Evolutionary conservation across 2,888 invertebrate species (phyloP), one percentile per base, ranked within the genome.

Genomic region (Cantharis nigra): DNA sequence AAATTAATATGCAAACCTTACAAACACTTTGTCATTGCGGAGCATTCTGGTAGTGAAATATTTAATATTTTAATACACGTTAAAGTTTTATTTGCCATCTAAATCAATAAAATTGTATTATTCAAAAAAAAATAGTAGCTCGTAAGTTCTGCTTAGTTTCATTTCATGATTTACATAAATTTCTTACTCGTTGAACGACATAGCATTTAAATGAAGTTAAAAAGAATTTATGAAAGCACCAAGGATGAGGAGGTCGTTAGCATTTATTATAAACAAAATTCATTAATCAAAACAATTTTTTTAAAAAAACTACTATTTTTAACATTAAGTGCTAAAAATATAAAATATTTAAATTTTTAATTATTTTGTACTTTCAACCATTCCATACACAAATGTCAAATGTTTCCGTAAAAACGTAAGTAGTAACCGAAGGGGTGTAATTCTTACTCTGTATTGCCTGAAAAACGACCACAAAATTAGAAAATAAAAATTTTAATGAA

Each of bases 1-100:
- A 49, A 49, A 49, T 49, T 49, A 49, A 49, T 49, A 49, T 49
- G 49, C 49, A 49, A 49, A 49, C 49, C n/a, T 49, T n/a, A 49
- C n/a, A 5, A 49, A 49, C 49, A 49, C 49, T 49, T n/a, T 49
- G 49, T 49, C 49, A 49, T 49, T n/a, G 5, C 49, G 7, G 49
- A n/a, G n/a, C 63, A 71, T 75, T 69, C 16, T 18, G 69, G 18
- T 69, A 13, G 72, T 28, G 69, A 13, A 65, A 70, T 70, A 73
- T 73, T 77, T 74, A 73, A 71, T 77, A 70, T 71, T 73, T 71
- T 77, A 77, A 73, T 69, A 63, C 70, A 49, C 62, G 69, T 76
- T 71, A 65, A 72, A 72, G 69, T 76, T 76, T 76, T 76, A 72
- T 76, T 72, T 63, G 63, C 76, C 16, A 72, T 76, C 69, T 76